Evolutionary conservation across 2,888 invertebrate species (phyloP), one percentile per base, ranked within the genome.

Genomic region (Oligia latruncula): DNA sequence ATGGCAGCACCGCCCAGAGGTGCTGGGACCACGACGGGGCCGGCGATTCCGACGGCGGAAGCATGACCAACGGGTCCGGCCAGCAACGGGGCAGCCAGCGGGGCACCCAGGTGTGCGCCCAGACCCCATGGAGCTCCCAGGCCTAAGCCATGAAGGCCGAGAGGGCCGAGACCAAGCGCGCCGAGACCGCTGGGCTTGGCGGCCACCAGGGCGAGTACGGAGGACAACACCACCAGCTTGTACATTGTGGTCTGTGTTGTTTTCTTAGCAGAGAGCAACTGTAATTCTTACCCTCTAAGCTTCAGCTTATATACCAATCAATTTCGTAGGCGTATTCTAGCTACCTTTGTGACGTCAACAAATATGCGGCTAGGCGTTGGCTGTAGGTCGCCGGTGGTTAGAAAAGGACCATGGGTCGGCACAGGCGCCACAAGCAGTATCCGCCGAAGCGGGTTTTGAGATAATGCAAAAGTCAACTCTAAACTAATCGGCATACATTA

Each of bases 151-250:
- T 78, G 87, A 52, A 89, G 80, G 9, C 90, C 93, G 74, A 86
- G 83, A 17, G 78, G 81, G 43, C 81, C 91, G 55, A 94, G 80
- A 13, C 90, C 93, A 72, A 86, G 83, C 17, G 77, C 82, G 43
- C 81, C 91, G 52, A 94, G 76, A 52, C 91, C 94, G 77, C 95
- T 94, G 71, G 96, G 96, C 77, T 92, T 94, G 88, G 97, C 97
- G 75, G 96, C 96, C 90, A 95, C 97, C 85, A 97, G 91, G 92
- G 97, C 97, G 91, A 97, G 92, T 86, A 97, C 95, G 92, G 97
- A 97, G 92, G 97, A 97, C 97, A 98, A 97, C 95, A 97, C 97
- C 97, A 97, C 97, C 97, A 97, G 93, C 95, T 96, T 97, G 91
- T 95, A 96, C 97, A 97, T 97, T 95, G 95, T 97, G 96, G 95